Evolutionary conservation across 2,888 invertebrate species (phyloP), one percentile per base, ranked within the genome.

Genomic region (Ophion ellenae): DNA sequence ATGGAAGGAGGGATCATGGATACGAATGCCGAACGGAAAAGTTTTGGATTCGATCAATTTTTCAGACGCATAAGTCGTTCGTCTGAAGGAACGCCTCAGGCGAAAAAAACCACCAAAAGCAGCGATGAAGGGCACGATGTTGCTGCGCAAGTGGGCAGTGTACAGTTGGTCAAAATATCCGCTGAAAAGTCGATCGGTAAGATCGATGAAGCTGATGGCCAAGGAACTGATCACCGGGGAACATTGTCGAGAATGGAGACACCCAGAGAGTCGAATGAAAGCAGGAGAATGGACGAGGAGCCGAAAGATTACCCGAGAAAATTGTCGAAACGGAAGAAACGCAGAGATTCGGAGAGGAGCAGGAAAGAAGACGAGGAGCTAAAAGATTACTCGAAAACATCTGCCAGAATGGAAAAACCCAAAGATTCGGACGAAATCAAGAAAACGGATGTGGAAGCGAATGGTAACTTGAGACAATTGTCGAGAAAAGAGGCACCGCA

Each of bases 401-500:
- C 7, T 24, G 3, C 20, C 20, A 20, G 2, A 61, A 9, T 61
- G 24, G 61, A 61, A 7, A 24, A 61, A 24, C 9, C 24, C 20
- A 6, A 2, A 14, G 14, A 24, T 61, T 61, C 61, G 2, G 24
- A 24, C 3, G 10, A 24, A 61, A 61, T 7, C 24, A 24, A 61
- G 24, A 10, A 24, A 61, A 76, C 84, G 1, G 70, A 85, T 20
- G 83, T 85, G 20, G 75, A 87, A 4, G 86, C 76, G 20, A 77
- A 87, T 14, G 79, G 73, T 0, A 88, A 69, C 76, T 91, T n/a
- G 89, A 83, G 11, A 89, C 90, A 64, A 87, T 91, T 11, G 90
- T 91, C 10, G 90, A 90, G 73, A 89, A 79, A 63, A 17, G 53
- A 53, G 17, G 14, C 5, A 53, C 53, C 2, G 4, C 17, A 5